Evolutionary conservation across 2,113 vertebrate genomes (phyloP), one percentile per base, ranked within the genome.

Genomic region (Rana temporaria): DNA sequence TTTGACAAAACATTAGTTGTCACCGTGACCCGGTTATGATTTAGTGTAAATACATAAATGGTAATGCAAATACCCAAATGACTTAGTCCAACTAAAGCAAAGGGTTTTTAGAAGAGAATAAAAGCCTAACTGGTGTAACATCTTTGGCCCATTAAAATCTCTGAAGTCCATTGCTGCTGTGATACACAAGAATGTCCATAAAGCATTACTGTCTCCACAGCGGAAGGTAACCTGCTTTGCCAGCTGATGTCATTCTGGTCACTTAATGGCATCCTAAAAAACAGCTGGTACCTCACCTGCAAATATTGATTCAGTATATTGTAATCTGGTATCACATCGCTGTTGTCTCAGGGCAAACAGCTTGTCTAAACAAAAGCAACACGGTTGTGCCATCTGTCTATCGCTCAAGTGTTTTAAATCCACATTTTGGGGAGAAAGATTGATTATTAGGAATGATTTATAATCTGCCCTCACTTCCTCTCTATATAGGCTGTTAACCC

Each of bases 201-300:
- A 84, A 69, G 85, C 84, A 79, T 81, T 84, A 89, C 83, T 77
- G 85, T 62, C 81, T 32, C 85, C 75, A 88, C 93, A 88, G 89
- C 89, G 87, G 85, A 67, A 63, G 32, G 55, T 84, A 81, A 86
- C 81, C 86, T 85, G 83, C 86, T 84, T 84, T 86, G 80, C 71
- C 87, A 22, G 77, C 83, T 86, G 90, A 89, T 90, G 32, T 92
- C 91, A 90, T 88, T 91, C 89, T 85, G 60, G 62, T 85, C 88
- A 63, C 95, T 96, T 96, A 96, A 97, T 90, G 96, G 95, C 96
- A 97, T 99, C 96, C 96, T 96, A 94, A 93, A 95, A 97, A 96
- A 90, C 97, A 98, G 93, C 94, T 97, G 97, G 93, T 92, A 88
- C 89, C 89, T 88, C 87, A 90, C 12, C 75, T 84, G 92, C 96